Conservation (phyloP, 2,113 vertebrate species). For the Leptodactylus fuscus region DNA sequence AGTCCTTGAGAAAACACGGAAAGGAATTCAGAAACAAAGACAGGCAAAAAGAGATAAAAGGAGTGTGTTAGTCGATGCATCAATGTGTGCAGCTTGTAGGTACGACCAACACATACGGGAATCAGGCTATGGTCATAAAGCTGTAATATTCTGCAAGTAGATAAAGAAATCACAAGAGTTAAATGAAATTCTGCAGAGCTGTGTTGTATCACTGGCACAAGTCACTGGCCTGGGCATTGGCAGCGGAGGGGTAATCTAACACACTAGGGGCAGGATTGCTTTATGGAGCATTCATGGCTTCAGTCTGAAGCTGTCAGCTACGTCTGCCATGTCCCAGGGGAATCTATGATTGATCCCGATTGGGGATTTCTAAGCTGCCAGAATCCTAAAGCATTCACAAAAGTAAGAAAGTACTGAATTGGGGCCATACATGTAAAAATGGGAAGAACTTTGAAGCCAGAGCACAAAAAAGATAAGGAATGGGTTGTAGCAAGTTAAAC, state of each 20-base stretch:
- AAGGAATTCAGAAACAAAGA: slow-evolving; percentile 16
- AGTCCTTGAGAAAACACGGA: slow-evolving; percentile 17
- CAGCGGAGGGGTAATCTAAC: not conserved
- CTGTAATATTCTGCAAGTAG: not conserved
- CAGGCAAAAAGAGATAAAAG: not conserved
- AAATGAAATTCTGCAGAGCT: slow-evolving; percentile 7
- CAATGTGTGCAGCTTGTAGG: not conserved
- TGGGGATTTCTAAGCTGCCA: slow-evolving; percentile 10
- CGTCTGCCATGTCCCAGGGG: not conserved
- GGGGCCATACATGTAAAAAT: too few relatives aligned
- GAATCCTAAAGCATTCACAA: not conserved
- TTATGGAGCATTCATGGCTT: not conserved
- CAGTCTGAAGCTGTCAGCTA: slow-evolving; percentile 6
- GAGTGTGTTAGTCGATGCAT: not conserved
- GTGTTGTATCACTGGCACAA: not conserved
- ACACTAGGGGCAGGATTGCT: not conserved
- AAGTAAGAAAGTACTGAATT: not conserved
- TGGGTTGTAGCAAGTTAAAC: too few relatives aligned
- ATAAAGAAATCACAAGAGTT: not conserved
- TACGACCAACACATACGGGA: not conserved
- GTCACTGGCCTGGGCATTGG: not conserved
- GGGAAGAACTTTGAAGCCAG: not conserved
- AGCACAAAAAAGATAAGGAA: not conserved
- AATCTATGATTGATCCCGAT: slow-evolving; percentile 32
- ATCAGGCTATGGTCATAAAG: not conserved